These are phyloP conservation scores for Sigmodon hispidus DNA, from an alignment of 2,113 vertebrate species.

Conservation along the genomic window DNA sequence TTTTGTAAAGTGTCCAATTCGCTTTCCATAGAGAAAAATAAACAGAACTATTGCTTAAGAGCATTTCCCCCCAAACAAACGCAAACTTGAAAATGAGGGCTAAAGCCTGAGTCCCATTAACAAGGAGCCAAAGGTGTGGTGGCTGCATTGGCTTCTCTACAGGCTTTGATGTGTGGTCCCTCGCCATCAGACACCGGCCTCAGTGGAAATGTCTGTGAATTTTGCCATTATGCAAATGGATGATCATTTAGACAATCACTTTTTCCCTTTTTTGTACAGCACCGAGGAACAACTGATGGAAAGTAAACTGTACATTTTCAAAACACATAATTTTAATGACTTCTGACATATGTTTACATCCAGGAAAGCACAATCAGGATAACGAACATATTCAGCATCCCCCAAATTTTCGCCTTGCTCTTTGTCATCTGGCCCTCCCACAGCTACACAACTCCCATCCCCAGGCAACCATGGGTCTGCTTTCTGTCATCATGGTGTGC, in stretches of 20 bases:
- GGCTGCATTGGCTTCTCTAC: constrained; percentile 6
- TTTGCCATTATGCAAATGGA: constrained; percentile 50
- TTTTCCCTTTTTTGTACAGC: background rate
- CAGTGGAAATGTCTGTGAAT: constrained; percentile 18
- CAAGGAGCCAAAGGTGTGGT: background rate
- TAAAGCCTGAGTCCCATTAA: background rate
- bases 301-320: constrained; percentile 45
- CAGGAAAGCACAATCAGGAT: constrained; percentile 55
- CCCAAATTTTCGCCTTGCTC: constrained; percentile 14
- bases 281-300: constrained; percentile 46
- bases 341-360: constrained; percentile 60
- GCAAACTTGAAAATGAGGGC: constrained; percentile 24
- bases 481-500: constrained; percentile 35
- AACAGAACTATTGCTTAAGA: constrained; percentile 30
- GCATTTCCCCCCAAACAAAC: constrained; percentile 5
- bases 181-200: background rate
- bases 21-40: background rate
- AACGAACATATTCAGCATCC: constrained; percentile 38
- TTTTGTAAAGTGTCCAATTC: constrained; percentile 16
- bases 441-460: background rate
- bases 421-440: constrained; percentile 17
- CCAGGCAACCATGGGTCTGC: background rate
- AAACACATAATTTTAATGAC: constrained; percentile 45
- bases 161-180: background rate
- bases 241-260: background rate